A percentile compares a stretch with the other conserved stretches of the same genome.
Evolutionary conservation across 2,797 vertebrate species (phyloP).

Genomic region (Micrastur ruficollis): DNA sequence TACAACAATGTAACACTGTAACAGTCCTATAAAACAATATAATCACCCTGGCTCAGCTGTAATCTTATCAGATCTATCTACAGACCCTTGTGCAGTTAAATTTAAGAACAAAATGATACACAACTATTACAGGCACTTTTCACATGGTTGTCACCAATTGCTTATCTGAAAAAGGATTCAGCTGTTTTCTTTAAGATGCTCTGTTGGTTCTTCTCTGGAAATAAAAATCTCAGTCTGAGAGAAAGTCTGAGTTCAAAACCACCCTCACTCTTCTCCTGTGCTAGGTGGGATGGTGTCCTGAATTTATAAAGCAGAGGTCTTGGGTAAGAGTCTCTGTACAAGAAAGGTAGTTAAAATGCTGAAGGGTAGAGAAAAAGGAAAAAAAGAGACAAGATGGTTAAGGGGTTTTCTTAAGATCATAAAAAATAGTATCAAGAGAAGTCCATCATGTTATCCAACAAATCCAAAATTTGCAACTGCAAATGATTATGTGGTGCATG

Average conservation of each 20-base stretch:
- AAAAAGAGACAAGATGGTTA: background rate
- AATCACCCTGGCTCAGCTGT: background rate
- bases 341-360: background rate
- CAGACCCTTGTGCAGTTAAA: background rate
- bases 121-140: background rate
- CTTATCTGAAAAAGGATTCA: background rate
- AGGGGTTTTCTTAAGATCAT: background rate
- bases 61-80: background rate
- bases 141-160: background rate
- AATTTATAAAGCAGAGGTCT: background rate
- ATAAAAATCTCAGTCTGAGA: background rate
- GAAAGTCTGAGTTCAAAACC: background rate
- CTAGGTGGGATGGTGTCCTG: background rate
- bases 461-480: background rate
- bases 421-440: background rate
- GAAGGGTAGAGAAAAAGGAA: background rate
- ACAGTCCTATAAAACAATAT: background rate
- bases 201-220: background rate
- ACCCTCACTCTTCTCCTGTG: background rate
- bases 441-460: background rate
- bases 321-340: background rate
- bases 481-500: fast-evolving
- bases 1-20: background rate
- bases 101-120: background rate
- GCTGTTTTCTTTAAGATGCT: background rate